These are phyloP conservation scores for Penaeus japonicus DNA, from an alignment of 1,140 invertebrate species.

Conservation along the genomic window DNA sequence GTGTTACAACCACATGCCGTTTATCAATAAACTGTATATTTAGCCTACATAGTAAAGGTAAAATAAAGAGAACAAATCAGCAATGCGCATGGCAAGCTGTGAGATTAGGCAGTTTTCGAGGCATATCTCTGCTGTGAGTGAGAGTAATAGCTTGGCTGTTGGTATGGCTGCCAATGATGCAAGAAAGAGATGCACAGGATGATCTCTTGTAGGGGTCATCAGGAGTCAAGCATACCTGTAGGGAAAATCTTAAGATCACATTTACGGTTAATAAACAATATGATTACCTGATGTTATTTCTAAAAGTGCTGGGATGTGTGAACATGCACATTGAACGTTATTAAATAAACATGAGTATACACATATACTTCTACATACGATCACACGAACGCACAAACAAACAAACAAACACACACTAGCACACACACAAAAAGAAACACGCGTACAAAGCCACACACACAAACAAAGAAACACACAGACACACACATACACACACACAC, in stretches of 20 bases:
- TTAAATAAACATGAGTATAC: background rate
- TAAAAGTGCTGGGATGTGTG: too few relatives aligned
- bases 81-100: too few relatives aligned
- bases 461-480: background rate
- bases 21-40: too few relatives aligned
- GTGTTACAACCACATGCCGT: too few relatives aligned
- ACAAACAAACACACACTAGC: background rate
- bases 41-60: too few relatives aligned
- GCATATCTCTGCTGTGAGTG: too few relatives aligned
- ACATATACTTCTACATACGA: background rate
- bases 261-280: background rate
- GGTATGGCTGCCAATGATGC: background rate
- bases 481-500: background rate
- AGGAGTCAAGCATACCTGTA: background rate
- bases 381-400: background rate
- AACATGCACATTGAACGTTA: too few relatives aligned
- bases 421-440: background rate
- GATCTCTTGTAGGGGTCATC: slow-evolving; percentile 11
- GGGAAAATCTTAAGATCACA: too few relatives aligned
- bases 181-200: slow-evolving; percentile 6
- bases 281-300: too few relatives aligned
- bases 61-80: too few relatives aligned
- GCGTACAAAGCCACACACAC: background rate
- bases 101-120: too few relatives aligned
- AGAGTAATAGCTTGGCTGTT: too few relatives aligned